phyloP scores from a whole-genome alignment of 2,888 invertebrate genomes.

The Ectemnius lituratus region DNA sequence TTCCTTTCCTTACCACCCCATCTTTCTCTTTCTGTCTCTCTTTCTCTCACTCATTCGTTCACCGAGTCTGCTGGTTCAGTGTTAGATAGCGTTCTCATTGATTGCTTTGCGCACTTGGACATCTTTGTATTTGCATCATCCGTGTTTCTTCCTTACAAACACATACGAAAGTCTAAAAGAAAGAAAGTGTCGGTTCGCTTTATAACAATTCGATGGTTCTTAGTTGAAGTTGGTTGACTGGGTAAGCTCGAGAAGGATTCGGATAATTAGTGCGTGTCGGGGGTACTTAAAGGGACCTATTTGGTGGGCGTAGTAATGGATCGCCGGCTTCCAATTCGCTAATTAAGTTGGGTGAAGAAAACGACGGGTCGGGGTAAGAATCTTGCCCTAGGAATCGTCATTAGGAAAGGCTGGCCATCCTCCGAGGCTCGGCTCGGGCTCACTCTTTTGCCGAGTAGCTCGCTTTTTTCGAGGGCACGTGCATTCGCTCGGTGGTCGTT shows the following conservation, averaged over 20 bases:
- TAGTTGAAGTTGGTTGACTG: constrained; percentile 6
- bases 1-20: too few species aligned
- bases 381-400: not conserved
- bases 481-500: not conserved
- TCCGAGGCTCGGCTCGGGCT: not conserved
- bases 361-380: constrained; percentile 1
- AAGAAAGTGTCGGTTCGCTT: too few species aligned
- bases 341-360: constrained; percentile 20
- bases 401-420: not conserved
- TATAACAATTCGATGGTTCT: not conserved
- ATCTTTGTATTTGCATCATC: too few species aligned
- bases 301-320: constrained; percentile 5
- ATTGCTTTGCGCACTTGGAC: too few species aligned
- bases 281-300: constrained; percentile 2
- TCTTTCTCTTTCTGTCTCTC: not conserved
- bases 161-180: not conserved
- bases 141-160: not conserved
- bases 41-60: not conserved
- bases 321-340: constrained; percentile 19
- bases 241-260: constrained; percentile 24
- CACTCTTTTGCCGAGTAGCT: not conserved
- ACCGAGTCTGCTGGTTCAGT: not conserved
- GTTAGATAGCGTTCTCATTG: too few species aligned
- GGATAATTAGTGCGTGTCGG: constrained; percentile 20
- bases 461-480: not conserved